A percentile compares a stretch with the other conserved stretches of the same genome.
phyloP scores from a whole-genome alignment of 1,140 invertebrate species.

The Chymomyza costata region DNA sequence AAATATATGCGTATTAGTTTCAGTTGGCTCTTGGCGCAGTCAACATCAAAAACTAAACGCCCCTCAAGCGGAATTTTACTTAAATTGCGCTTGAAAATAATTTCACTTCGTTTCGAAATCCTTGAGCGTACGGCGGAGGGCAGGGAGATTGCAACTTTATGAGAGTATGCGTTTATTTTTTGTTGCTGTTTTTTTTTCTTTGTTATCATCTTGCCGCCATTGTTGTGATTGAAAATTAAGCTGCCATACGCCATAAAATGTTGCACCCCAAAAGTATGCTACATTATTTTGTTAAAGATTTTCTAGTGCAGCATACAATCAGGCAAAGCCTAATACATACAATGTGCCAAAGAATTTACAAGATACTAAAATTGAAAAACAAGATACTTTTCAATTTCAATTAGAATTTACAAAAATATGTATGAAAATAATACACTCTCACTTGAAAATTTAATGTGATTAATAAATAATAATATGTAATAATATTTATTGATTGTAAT shows the following conservation, averaged over 20 bases:
- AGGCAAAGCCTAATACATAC: no score
- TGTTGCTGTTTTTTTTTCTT: constrained; percentile 17
- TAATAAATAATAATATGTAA: neutral
- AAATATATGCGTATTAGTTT: constrained; percentile 73
- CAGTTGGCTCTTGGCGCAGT: constrained; percentile 28
- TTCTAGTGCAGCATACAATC: no score
- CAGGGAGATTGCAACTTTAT: no score
- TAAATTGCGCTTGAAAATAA: constrained; percentile 65
- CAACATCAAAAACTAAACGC: constrained; percentile 43
- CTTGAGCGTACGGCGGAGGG: no score
- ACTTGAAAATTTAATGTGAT: neutral
- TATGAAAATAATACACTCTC: neutral
- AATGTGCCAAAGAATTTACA: no score
- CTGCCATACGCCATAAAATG: neutral
- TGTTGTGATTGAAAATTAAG: constrained; percentile 16
- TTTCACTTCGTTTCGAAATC: no score
- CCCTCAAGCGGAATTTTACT: constrained; percentile 38
- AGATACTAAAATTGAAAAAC: no score
- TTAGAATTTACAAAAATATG: neutral
- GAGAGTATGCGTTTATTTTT: no score
- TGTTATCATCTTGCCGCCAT: no score
- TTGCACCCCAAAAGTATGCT: constrained; percentile 35
- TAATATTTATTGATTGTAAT: no score
- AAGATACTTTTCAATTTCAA: no score
- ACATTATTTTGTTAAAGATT: constrained; percentile 2